Percentiles rank a stretch among this genome's conserved stretches.
These are phyloP conservation scores for Platerodrilus igneus DNA, from an alignment of 2,888 invertebrate genomes.

Conservation along the genomic window DNA sequence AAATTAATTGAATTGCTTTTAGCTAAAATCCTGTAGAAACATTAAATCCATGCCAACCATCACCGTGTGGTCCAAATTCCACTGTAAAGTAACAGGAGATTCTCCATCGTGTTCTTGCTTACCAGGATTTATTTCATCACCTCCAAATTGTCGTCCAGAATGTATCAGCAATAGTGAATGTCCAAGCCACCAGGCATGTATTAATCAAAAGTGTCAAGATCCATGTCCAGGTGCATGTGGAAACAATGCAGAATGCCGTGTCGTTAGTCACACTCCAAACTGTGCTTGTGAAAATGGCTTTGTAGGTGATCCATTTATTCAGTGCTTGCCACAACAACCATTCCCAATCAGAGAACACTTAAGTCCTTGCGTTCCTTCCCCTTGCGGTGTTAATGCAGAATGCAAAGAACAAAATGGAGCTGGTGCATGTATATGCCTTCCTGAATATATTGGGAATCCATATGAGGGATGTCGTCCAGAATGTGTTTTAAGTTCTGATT, in stretches of 20 bases:
- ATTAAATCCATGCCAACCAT: slow-evolving; percentile 68
- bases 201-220: slow-evolving; percentile 71
- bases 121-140: slow-evolving; percentile 61
- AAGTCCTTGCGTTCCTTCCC: slow-evolving; percentile 59
- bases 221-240: slow-evolving; percentile 72
- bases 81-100: slow-evolving; percentile 63
- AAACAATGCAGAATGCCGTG: slow-evolving; percentile 66
- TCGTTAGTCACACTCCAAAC: slow-evolving; percentile 69
- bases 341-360: slow-evolving; percentile 47
- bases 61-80: slow-evolving; percentile 78
- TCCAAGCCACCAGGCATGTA: slow-evolving; percentile 63
- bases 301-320: slow-evolving; percentile 72
- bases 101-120: slow-evolving; percentile 72
- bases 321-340: slow-evolving; percentile 51
- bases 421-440: slow-evolving; percentile 61
- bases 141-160: slow-evolving; percentile 75
- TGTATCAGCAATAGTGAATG: slow-evolving; percentile 77
- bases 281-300: slow-evolving; percentile 64
- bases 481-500: slow-evolving; percentile 63
- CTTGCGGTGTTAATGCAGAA: slow-evolving; percentile 60
- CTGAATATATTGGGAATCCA: slow-evolving; percentile 67
- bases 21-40: slow-evolving; percentile 40
- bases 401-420: slow-evolving; percentile 57
- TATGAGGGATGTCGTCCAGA: slow-evolving; percentile 69
- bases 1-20: slow-evolving; percentile 20